Conservation (phyloP, 1,140 invertebrate species). For the Drosophila sturtevanti region DNA sequence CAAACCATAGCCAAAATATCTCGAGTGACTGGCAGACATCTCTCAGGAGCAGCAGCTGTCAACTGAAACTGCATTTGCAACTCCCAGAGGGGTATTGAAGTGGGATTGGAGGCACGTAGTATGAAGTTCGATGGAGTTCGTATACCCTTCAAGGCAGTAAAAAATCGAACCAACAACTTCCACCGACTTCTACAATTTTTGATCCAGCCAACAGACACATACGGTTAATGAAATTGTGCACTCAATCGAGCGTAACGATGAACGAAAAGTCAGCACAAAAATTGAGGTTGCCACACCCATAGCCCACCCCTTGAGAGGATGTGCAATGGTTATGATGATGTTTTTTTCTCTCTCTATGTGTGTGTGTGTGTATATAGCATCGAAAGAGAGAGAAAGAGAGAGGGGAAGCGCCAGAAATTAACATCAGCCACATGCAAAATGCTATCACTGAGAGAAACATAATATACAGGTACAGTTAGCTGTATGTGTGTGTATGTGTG, state of each 20-base stretch:
- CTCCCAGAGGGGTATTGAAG: background rate
- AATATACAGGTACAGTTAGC: conserved; percentile 22
- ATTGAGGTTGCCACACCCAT: conserved; percentile 60
- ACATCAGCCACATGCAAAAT: conserved; percentile 71
- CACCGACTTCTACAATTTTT: background rate
- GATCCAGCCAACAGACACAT: conserved; percentile 24
- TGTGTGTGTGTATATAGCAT: conserved; percentile 12
- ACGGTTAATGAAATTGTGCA: conserved; percentile 82
- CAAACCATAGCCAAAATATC: background rate
- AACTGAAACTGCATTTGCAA: conserved; percentile 16
- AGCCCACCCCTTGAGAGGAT: background rate
- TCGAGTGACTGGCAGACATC: background rate
- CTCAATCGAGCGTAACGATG: conserved; percentile 81
- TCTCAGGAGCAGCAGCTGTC: background rate
- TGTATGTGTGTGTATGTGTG: conserved; percentile 18
- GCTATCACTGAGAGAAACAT: conserved; percentile 59
- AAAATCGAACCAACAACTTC: background rate
- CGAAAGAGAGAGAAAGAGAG: too few relatives aligned
- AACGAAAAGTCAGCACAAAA: conserved; percentile 79
- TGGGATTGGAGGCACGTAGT: background rate
- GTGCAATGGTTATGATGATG: conserved; percentile 52
- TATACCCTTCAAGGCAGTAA: conserved; percentile 37
- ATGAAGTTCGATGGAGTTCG: background rate
- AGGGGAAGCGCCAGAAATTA: conserved; percentile 65
- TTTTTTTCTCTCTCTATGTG: conserved; percentile 6